These are phyloP conservation scores for Danionella dracula DNA, from an alignment of 2,797 vertebrate genomes.

Conservation along the genomic window DNA sequence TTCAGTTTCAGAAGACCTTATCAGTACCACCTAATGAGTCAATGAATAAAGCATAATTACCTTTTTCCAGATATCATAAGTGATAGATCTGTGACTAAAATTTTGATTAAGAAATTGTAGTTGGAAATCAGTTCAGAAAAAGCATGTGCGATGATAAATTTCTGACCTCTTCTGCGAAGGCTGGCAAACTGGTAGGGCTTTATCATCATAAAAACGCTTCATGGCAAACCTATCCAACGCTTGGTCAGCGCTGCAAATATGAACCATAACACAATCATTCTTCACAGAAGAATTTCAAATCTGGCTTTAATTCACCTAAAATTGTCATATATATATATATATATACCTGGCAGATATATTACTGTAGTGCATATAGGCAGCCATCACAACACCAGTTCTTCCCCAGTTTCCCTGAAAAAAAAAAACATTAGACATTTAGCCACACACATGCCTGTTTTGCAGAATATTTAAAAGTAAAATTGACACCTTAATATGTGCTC, in stretches of 20 bases:
- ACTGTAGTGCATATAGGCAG: slow-evolving; percentile 81
- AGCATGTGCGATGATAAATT: slow-evolving; percentile 10
- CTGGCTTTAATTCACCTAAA: too few species aligned
- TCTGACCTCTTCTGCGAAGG: slow-evolving; percentile 91
- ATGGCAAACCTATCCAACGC: slow-evolving; percentile 95
- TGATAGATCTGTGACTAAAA: neutral
- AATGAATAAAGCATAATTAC: neutral
- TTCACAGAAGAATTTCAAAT: too few species aligned
- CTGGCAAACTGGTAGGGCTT: slow-evolving; percentile 88
- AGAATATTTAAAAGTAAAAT: too few species aligned
- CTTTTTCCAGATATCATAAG: neutral
- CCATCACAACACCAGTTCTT: slow-evolving; percentile 77
- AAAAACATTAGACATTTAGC: too few species aligned
- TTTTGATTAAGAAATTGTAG: neutral
- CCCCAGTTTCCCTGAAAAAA: slow-evolving; percentile 73
- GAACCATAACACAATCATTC: neutral
- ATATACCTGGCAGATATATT: slow-evolving; percentile 80
- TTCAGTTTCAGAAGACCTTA: neutral
- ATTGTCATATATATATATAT: too few species aligned
- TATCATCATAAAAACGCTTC: slow-evolving; percentile 96
- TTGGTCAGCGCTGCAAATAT: slow-evolving; percentile 79
- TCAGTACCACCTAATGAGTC: neutral
- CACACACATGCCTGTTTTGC: too few species aligned
- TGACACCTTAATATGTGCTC: too few species aligned
- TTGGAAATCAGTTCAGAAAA: slow-evolving; percentile 10